phyloP scores from a whole-genome alignment of 1,140 invertebrate species.

The Drosophila subobscura region DNA sequence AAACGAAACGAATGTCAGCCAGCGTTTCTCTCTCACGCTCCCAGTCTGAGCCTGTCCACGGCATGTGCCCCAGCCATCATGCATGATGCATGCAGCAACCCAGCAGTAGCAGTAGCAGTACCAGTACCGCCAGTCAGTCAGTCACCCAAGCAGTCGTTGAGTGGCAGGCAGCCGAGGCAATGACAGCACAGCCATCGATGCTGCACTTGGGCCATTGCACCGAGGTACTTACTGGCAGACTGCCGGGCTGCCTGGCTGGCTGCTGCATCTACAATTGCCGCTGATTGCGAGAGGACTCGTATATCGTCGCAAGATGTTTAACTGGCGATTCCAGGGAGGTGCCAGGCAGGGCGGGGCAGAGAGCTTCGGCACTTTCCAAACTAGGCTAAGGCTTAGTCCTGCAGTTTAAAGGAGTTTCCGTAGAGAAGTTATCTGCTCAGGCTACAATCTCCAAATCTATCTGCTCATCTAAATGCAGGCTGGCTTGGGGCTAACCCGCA shows the following conservation, averaged over 20 bases:
- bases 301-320: constrained; percentile 21
- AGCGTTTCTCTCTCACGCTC: constrained; percentile 43
- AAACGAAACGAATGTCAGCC: constrained; percentile 37
- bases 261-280: constrained; percentile 56
- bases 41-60: constrained; percentile 37
- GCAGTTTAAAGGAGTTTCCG: constrained; percentile 22
- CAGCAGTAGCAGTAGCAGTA: constrained; percentile 20
- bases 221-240: constrained; percentile 38
- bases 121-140: background rate
- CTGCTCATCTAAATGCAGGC: constrained; percentile 50
- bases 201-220: constrained; percentile 53
- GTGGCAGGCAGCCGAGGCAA: constrained; percentile 42
- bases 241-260: constrained; percentile 2
- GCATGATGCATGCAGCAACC: constrained; percentile 60
- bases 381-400: constrained; percentile 23
- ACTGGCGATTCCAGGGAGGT: background rate
- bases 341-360: background rate
- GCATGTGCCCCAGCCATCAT: constrained; percentile 31
- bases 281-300: constrained; percentile 56
- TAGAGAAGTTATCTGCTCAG: background rate
- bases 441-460: constrained; percentile 40
- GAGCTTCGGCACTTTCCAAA: constrained; percentile 9
- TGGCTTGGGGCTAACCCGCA: background rate
- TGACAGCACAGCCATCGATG: constrained; percentile 46
- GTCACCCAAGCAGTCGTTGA: constrained; percentile 36